Conservation (phyloP, 2,113 vertebrate species). For the Archocentrus centrarchus region DNA sequence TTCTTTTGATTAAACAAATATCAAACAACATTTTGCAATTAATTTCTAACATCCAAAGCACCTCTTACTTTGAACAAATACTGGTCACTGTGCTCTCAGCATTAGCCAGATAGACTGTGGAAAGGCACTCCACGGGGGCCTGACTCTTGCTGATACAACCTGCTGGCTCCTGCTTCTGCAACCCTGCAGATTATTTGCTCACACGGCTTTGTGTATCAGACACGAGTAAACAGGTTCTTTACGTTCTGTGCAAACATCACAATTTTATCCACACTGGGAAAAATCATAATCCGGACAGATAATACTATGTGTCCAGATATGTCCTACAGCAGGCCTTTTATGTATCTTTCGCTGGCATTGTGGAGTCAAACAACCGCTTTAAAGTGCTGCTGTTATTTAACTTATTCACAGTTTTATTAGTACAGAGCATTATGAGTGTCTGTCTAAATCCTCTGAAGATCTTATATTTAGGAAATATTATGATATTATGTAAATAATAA, state of each 20-base stretch:
- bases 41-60: neutral
- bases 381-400: neutral
- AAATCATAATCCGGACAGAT: constrained; percentile 20
- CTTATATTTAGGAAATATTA: neutral
- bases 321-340: neutral
- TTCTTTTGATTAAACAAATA: neutral
- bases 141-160: neutral
- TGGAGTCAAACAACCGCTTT: neutral
- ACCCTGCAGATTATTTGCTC: constrained; percentile 15
- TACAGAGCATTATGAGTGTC: neutral
- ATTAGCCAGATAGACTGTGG: neutral
- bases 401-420: neutral
- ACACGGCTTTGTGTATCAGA: constrained; percentile 8
- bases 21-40: neutral
- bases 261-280: constrained; percentile 5
- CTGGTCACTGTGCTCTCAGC: neutral
- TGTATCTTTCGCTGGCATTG: neutral
- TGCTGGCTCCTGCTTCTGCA: neutral
- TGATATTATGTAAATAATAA: neutral
- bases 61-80: neutral
- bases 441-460: neutral
- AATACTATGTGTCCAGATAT: neutral
- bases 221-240: neutral
- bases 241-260: constrained; percentile 12
- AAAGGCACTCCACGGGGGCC: neutral